Conservation (phyloP, 2,797 vertebrate genomes). For the Sternarchorhynchus goeldii region DNA sequence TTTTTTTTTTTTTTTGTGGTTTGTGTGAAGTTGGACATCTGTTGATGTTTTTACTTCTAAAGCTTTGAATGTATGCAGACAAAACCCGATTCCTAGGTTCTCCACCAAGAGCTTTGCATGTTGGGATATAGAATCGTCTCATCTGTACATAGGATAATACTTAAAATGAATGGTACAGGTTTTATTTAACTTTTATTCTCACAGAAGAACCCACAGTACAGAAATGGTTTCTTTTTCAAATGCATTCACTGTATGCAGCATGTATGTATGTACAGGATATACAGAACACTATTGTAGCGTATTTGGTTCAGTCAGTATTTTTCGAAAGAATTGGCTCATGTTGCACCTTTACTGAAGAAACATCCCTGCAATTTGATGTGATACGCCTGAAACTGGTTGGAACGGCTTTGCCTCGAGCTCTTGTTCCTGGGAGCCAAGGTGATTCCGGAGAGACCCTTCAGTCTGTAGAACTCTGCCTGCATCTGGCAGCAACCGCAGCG, state of each 20-base stretch:
- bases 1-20: too few species aligned
- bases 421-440: conserved; percentile 61
- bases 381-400: conserved; percentile 64
- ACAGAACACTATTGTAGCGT: conserved; percentile 31
- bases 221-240: conserved; percentile 12
- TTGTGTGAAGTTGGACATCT: too few species aligned
- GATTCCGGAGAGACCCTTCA: conserved; percentile 74
- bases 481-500: conserved; percentile 80
- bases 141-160: too few species aligned
- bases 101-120: too few species aligned
- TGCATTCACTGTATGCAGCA: conserved; percentile 18
- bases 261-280: conserved; percentile 44
- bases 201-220: too few species aligned
- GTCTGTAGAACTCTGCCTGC: conserved; percentile 75
- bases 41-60: too few species aligned
- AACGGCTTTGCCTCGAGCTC: conserved; percentile 54
- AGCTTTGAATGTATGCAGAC: too few species aligned
- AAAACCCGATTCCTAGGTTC: too few species aligned
- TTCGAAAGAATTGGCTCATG: conserved; percentile 57
- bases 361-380: conserved; percentile 74
- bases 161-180: too few species aligned
- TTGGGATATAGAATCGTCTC: too few species aligned
- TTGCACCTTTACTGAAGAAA: conserved; percentile 68
- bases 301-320: background rate
- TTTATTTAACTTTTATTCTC: too few species aligned